phyloP scores from a whole-genome alignment of 1,140 invertebrate species.

The Anoplophora glabripennis region DNA sequence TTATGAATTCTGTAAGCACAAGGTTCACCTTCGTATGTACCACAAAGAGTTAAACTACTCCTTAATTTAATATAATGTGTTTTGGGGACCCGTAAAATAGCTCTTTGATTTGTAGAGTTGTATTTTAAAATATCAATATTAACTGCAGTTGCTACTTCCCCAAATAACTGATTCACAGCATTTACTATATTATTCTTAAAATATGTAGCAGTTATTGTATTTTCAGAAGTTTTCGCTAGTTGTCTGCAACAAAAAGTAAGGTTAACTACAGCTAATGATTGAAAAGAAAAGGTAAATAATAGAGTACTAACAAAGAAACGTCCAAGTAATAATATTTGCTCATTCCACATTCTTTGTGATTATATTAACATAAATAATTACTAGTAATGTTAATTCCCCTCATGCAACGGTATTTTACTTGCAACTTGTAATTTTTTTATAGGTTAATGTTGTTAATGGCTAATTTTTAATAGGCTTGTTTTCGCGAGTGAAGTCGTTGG shows the following conservation, averaged over 20 bases:
- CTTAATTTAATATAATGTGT: constrained; percentile 57
- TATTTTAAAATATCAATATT: constrained; percentile 61
- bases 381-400: no score
- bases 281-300: constrained; percentile 15
- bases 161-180: constrained; percentile 56
- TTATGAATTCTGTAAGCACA: constrained; percentile 59
- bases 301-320: constrained; percentile 49
- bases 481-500: no score
- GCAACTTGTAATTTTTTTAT: no score
- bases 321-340: constrained; percentile 40
- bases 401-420: no score
- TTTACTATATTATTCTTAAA: constrained; percentile 59
- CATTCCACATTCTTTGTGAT: constrained; percentile 18
- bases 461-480: no score
- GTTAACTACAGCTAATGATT: constrained; percentile 5
- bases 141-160: constrained; percentile 56
- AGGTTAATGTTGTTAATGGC: no score
- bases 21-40: constrained; percentile 52
- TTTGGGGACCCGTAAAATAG: constrained; percentile 56
- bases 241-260: constrained; percentile 50
- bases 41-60: constrained; percentile 56
- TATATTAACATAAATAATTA: no score
- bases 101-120: constrained; percentile 48
- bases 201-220: constrained; percentile 49
- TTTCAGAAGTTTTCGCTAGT: constrained; percentile 45